Evolutionary conservation across 2,113 vertebrate species (phyloP), one percentile per base, ranked within the genome.

Genomic region (Onychorhynchus coronatus): DNA sequence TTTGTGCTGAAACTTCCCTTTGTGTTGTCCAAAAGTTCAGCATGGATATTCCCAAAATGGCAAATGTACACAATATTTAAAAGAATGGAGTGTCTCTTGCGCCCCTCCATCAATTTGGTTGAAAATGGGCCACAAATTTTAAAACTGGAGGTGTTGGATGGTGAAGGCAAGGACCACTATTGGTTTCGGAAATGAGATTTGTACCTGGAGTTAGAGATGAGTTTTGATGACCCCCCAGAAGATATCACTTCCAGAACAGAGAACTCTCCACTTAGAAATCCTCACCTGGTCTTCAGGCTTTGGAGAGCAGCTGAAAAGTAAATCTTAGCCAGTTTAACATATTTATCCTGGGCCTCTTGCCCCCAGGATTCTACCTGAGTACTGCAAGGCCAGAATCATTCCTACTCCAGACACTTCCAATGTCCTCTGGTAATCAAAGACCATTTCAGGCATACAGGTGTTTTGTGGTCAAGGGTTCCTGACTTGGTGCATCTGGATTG

Each of bases 321-420:
- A 62, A 17, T 27, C 9, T 46, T 15, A 52, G 35, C 8, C 55
- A 62, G 11, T 44, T 61, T 63, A n/a, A 76, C 24, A 47, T 1
- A 0, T 76, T 89, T 93, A 13, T 76, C 17, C 52, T 61, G 33
- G 50, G n/a, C 11, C 10, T 89, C 16, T 61, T 47, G 4, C 5
- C 22, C 11, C 28, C n/a, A 67, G 39, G 14, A 35, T 7, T 66
- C 18, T 62, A 31, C 11, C 0, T 15, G 3, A 14, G 37, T 47
- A 20, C 20, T 56, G 30, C 44, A 84, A 66, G 85, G 12, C 39
- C 35, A 59, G 67, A 91, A 79, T 39, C 5, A 2, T 23, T 49
- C 62, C 47, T 39, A 12, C 28, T 35, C 28, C 53, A n/a, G 11
- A 18, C 11, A 42, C 11, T 61, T 1, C 9, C 35, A 41, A 0